Percentiles rank a stretch among this genome's conserved stretches.
Conservation (phyloP, 35 echinoderm and acorn worm species). For the Ophioderma brevispina region DNA sequence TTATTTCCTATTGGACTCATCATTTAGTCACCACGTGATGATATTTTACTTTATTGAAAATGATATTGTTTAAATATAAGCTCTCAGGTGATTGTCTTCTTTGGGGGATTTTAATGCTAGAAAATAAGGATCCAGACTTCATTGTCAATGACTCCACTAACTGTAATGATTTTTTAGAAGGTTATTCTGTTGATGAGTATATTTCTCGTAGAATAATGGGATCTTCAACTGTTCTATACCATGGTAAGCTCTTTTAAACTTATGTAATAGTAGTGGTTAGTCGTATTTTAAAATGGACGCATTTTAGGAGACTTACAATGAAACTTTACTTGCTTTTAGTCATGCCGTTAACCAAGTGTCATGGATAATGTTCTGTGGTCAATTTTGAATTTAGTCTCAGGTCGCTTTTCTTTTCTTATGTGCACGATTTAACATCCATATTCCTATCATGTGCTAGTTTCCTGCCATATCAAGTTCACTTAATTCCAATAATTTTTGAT, state of each 20-base stretch:
- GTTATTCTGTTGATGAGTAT: not conserved
- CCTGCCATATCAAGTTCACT: not conserved
- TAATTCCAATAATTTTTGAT: not conserved
- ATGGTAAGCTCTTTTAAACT: not conserved
- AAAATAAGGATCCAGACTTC: not conserved
- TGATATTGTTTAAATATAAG: not conserved
- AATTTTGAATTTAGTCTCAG: not conserved
- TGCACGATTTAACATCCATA: not conserved
- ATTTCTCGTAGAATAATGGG: not conserved
- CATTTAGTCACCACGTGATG: not conserved
- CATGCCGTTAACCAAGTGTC: not conserved
- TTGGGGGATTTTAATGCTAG: not conserved
- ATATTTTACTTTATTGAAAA: slow-evolving; percentile 12
- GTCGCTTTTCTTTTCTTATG: not conserved
- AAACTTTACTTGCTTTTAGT: not conserved
- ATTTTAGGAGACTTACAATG: not conserved
- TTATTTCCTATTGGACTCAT: not conserved
- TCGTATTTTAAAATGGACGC: slow-evolving; percentile 2
- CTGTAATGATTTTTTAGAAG: not conserved
- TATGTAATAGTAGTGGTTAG: not conserved
- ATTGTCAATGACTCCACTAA: not conserved
- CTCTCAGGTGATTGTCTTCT: not conserved
- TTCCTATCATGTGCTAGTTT: not conserved
- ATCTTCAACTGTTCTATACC: not conserved
- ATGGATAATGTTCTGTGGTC: not conserved